Percentiles rank a stretch among this genome's conserved stretches.
Conservation (phyloP, 1,140 invertebrate genomes). For the Aphis craccivora region DNA sequence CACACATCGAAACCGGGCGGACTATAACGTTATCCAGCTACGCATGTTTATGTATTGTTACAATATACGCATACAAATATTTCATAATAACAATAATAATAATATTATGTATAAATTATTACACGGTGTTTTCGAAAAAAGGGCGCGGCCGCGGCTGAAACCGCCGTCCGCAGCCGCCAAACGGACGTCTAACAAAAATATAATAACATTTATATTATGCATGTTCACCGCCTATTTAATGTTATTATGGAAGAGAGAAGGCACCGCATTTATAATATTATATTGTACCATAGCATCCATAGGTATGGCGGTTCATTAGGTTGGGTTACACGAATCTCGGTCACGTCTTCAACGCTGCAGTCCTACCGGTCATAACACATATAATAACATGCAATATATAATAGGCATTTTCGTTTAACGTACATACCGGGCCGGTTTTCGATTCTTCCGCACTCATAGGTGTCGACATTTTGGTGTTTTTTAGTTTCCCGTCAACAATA, state of each 20-base stretch:
- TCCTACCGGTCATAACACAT: too few relatives aligned
- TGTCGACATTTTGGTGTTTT: too few relatives aligned
- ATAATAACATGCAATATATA: too few relatives aligned
- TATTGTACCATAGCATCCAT: too few relatives aligned
- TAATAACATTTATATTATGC: neutral
- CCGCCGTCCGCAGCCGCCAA: neutral
- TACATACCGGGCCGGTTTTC: too few relatives aligned
- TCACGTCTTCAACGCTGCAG: too few relatives aligned
- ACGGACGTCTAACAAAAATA: neutral
- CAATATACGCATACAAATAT: neutral
- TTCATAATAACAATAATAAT: neutral
- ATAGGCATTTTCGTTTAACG: too few relatives aligned
- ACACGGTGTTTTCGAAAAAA: neutral
- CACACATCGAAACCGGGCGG: neutral
- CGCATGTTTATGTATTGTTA: neutral
- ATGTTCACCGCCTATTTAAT: neutral
- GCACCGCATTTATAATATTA: too few relatives aligned
- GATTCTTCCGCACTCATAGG: too few relatives aligned
- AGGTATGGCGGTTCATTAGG: neutral
- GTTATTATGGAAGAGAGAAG: too few relatives aligned
- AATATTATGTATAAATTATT: neutral
- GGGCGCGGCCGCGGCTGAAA: neutral
- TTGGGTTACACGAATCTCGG: neutral
- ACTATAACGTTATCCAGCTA: neutral
- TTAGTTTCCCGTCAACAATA: too few relatives aligned